Base-by-base conservation (phyloP, 92 coral and sea anemone genomes). In the Palythoa grandiflora region DNA sequence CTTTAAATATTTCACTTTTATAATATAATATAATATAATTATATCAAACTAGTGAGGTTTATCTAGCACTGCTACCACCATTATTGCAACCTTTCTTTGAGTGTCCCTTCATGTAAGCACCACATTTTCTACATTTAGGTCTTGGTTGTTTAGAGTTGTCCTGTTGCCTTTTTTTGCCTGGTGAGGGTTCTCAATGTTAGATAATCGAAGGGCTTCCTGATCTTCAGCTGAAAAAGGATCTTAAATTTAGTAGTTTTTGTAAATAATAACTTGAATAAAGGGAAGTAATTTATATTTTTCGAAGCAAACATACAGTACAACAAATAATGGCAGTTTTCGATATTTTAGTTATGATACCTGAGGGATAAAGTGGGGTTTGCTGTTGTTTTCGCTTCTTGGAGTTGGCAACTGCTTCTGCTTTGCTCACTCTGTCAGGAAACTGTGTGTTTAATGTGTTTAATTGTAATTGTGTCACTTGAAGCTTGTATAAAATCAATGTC, bases 331-430 rank as follows among this genome's bases (percentile, higher is more conserved):
- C 3, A 44, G 7, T 6, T 44, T 8, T 0, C 7, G 50, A 44
- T 44, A 44, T 8, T 6, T 55, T 55, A 6, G 61, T 55, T 0
- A 54, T 54, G 60, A 54, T 72, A 72, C 78, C 78, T 74, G 57
- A 15, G 14, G 60, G 79, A 19, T 47, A 75, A 8, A 75, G 79
- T 44, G n/a, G 53, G 47, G 59, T 48, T 48, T 48, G 28, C 17
- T 75, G 79, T 17, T 47, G 84, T 79, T 79, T 79, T 63, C 84
- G 10, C 71, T 83, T 52, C 10, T 17, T 83, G 83, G 78, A 75
- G 28, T 85, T 75, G 19, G 50, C 72, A 15, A 85, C 76, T 35
- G 83, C 83, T 16, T 85, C 89, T 1, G 14, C 68, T 54, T 51
- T 71, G 19, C 66, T 28, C 47, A 6, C 16, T 60, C 83, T 50